Conservation (phyloP, 1,140 invertebrate genomes). For the Copidosoma floridanum region DNA sequence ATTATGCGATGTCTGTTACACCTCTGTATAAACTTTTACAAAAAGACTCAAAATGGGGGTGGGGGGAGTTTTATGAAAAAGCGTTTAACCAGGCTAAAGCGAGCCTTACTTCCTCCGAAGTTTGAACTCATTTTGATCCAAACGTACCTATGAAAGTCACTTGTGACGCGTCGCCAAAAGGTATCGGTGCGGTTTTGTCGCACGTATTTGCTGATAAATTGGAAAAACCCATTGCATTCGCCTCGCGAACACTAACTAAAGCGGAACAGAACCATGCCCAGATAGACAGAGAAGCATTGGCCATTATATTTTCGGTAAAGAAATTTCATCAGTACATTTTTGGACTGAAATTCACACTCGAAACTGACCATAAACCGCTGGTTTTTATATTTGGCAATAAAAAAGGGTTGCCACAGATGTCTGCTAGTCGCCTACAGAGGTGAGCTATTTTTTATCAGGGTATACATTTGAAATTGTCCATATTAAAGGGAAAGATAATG, state of each 20-base stretch:
- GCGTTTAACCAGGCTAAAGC: slow-evolving; percentile 52
- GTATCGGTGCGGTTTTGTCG: slow-evolving; percentile 41
- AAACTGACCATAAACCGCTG: slow-evolving; percentile 35
- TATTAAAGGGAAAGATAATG: too few relatives aligned
- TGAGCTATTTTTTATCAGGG: not conserved
- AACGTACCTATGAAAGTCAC: slow-evolving; percentile 16
- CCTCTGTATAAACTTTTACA: slow-evolving; percentile 23
- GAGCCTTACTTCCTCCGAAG: slow-evolving; percentile 31
- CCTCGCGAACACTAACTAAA: slow-evolving; percentile 46
- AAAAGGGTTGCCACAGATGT: slow-evolving; percentile 25
- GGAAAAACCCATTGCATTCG: slow-evolving; percentile 46
- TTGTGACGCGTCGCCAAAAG: slow-evolving; percentile 40
- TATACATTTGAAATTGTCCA: slow-evolving; percentile 15
- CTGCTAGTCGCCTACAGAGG: slow-evolving; percentile 17
- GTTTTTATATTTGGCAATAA: slow-evolving; percentile 37
- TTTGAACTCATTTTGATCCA: slow-evolving; percentile 26
- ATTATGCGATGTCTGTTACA: slow-evolving; percentile 26
- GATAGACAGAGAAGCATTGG: slow-evolving; percentile 54
- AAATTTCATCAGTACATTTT: slow-evolving; percentile 31
- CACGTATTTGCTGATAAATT: slow-evolving; percentile 23
- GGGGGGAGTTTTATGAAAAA: slow-evolving; percentile 35
- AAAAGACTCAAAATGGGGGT: slow-evolving; percentile 15
- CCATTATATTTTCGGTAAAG: slow-evolving; percentile 52
- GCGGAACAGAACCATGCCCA: slow-evolving; percentile 54
- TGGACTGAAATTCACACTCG: not conserved